These are phyloP conservation scores for Tychaedon coryphoeus DNA, from an alignment of 2,113 vertebrate genomes.

Conservation along the genomic window DNA sequence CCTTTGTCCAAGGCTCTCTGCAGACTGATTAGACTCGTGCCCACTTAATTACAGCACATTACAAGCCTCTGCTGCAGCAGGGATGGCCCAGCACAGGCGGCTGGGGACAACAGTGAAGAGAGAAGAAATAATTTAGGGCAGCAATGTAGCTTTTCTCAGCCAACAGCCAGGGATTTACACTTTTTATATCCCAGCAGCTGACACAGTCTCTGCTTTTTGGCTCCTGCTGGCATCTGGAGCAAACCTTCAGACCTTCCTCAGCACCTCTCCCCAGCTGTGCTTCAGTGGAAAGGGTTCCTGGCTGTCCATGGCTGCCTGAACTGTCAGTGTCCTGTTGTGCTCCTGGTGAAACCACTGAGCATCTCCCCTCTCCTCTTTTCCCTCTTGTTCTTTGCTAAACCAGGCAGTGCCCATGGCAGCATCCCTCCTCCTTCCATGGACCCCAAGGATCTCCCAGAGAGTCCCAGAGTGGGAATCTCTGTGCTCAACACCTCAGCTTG, in stretches of 20 bases:
- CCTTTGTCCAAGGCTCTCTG: neutral
- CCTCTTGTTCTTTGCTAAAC: neutral
- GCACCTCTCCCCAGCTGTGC: neutral
- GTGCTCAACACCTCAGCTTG: neutral
- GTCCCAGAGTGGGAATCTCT: neutral
- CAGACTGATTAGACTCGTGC: constrained; percentile 7
- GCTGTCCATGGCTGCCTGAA: neutral
- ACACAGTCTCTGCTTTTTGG: neutral
- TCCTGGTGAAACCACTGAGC: neutral
- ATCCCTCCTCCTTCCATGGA: neutral
- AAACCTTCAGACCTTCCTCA: neutral
- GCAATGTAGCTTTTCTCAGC: neutral
- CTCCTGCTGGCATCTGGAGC: neutral
- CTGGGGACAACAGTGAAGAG: neutral
- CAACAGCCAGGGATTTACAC: neutral
- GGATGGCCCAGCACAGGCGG: neutral
- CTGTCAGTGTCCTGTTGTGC: neutral
- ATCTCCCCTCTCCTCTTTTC: neutral
- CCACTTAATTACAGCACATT: neutral
- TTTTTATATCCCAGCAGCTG: neutral
- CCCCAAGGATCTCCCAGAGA: neutral
- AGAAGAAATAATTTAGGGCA: neutral
- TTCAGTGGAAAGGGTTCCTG: neutral
- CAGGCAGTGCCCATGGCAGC: neutral
- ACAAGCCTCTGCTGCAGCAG: neutral